Evolutionary conservation across 2,888 invertebrate genomes (phyloP).

Genomic region (Drosophila mettleri): DNA sequence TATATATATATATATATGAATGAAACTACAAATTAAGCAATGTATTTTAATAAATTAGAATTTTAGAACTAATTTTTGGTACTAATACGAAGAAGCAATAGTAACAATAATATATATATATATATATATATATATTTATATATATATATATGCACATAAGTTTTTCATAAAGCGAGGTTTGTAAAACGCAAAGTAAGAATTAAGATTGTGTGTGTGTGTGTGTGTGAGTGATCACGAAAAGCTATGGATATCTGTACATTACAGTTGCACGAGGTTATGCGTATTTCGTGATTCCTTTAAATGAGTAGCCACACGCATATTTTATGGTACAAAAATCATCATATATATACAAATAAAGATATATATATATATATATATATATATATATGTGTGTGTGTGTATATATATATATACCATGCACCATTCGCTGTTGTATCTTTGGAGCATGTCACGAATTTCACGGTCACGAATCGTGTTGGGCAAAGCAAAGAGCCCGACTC

Average conservation of each 20-base stretch:
- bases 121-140: neutral
- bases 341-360: neutral
- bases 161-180: too few species aligned
- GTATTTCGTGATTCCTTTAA: constrained; percentile 48
- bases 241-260: neutral
- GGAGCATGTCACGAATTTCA: constrained; percentile 68
- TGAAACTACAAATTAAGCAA: too few species aligned
- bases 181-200: too few species aligned
- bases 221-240: neutral
- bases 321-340: constrained; percentile 46
- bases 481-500: constrained; percentile 6
- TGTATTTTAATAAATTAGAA: too few species aligned
- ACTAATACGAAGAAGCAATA: too few species aligned
- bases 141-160: too few species aligned
- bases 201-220: neutral
- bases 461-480: constrained; percentile 64
- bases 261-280: constrained; percentile 13
- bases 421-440: constrained; percentile 40
- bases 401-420: neutral
- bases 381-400: neutral
- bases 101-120: too few species aligned
- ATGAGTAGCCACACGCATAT: constrained; percentile 42
- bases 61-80: too few species aligned
- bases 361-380: neutral
- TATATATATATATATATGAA: too few species aligned